phyloP scores from a whole-genome alignment of 1,140 invertebrate species.

The Orussus abietinus region DNA sequence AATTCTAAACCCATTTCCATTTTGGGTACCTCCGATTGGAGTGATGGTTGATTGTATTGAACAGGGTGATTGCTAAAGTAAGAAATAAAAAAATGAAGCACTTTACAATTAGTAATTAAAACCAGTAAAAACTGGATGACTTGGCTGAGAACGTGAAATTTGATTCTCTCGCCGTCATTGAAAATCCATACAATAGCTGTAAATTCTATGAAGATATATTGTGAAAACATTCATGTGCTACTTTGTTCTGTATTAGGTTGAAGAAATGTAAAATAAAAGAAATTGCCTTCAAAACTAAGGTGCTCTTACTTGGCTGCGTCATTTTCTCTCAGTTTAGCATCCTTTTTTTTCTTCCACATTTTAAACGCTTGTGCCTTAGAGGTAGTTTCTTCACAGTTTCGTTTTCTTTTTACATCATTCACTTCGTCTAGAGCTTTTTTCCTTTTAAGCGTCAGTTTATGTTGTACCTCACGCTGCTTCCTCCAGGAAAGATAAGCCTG shows the following conservation, averaged over 20 bases:
- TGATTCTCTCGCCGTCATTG: too few species aligned
- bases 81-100: too few species aligned
- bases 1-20: slow-evolving; percentile 11
- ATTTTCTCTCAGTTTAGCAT: slow-evolving; percentile 8
- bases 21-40: neutral
- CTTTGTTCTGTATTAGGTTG: too few species aligned
- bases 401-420: slow-evolving; percentile 2
- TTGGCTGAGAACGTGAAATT: too few species aligned
- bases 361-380: slow-evolving; percentile 9
- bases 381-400: slow-evolving; percentile 8
- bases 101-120: too few species aligned
- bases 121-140: too few species aligned
- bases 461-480: slow-evolving; percentile 4
- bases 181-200: too few species aligned
- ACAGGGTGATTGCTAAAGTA: too few species aligned
- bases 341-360: slow-evolving; percentile 7
- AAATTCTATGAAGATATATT: too few species aligned
- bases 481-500: slow-evolving; percentile 14
- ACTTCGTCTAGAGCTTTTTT: neutral
- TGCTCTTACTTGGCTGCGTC: neutral
- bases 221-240: too few species aligned
- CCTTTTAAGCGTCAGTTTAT: neutral
- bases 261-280: too few species aligned
- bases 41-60: neutral
- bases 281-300: too few species aligned